Evolutionary conservation across 1,140 invertebrate genomes (phyloP), one percentile per base, ranked within the genome.

Genomic region (Trinorchestia longiramus): DNA sequence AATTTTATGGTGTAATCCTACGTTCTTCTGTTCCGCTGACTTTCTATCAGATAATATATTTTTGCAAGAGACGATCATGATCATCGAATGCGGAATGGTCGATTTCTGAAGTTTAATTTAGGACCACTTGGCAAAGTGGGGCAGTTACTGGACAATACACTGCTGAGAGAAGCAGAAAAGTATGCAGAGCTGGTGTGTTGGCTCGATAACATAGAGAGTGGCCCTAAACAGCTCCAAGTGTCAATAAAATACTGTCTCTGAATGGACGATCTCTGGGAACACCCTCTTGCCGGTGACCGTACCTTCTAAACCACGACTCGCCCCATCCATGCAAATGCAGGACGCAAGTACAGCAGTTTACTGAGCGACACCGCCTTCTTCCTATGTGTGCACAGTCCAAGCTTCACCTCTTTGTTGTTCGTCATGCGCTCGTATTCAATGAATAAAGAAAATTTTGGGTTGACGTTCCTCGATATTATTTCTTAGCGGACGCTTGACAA

Each of bases 231-330:
- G 92, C 92, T 94, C 43, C 92, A 94, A 94, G 92, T 94, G 92
- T 94, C 92, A 94, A 94, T 94, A 94, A 94, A 94, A 94, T 94
- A 94, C 92, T 94, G 43, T 94, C 92, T 94, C 92, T 94, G 43
- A 94, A 94, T 94, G 92, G 92, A 94, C 92, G 92, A 94, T 94
- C 43, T 94, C 40, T 45, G 92, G 92, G 44, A 45, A 94, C 92
- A 45, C 92, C 92, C 88, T 90, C 88, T 41, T 42, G 88, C 88
- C 43, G 88, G 41, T 90, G 88, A 90, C 88, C 88, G 43, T 90
- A 90, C 88, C 88, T 90, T 90, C 88, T 90, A 90, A 90, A 90
- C 43, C 88, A 90, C 88, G 88, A 41, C 88, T 90, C 88, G 88
- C 88, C 88, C 88, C 88, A 90, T 90, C 88, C 88, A 90, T 90